Evolutionary conservation across 2,888 invertebrate genomes (phyloP), one percentile per base, ranked within the genome.

Genomic region (Electrophaes corylata): DNA sequence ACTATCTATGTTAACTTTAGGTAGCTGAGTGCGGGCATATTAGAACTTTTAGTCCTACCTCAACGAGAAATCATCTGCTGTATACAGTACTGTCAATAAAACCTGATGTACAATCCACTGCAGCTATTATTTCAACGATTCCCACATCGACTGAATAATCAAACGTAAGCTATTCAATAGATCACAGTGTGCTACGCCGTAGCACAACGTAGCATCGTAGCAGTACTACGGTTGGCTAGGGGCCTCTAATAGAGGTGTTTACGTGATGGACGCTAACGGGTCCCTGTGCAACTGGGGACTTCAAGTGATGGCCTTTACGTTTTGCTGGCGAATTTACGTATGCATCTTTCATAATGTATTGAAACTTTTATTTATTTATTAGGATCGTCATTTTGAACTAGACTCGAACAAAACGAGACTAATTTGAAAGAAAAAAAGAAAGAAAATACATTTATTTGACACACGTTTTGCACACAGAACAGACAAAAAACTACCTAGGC

Each of bases 151-250:
- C 20, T 43, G 48, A 39, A 31, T 26, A 58, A 61, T 60, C 58
- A 65, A 63, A 60, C 62, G 55, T 31, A 37, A 54, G 58, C 62
- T 46, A 48, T 64, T 60, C 60, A 48, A 67, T 67, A 67, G 53
- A 60, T 67, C 63, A 67, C 61, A 50, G 54, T 62, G 55, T 65
- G 60, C 63, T 59, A 61, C 62, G 64, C 39, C 61, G 64, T 61
- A 61, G 61, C 53, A 50, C 37, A 43, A 39, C 59, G 60, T 58
- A 60, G 58, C 29, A 19, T 14, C 26, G 39, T 40, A 45, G 37
- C 39, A 41, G 20, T 46, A 40, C 58, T 57, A 67, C 49, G 60
- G 55, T 39, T 65, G 52, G 56, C 59, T 51, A 23, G 59, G 58
- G 55, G 59, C 58, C 56, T 66, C n/a, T n/a, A n/a, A 61, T 55